Base-by-base conservation (phyloP, 2,888 invertebrate species). In the Caenorhabditis sulstoni region DNA sequence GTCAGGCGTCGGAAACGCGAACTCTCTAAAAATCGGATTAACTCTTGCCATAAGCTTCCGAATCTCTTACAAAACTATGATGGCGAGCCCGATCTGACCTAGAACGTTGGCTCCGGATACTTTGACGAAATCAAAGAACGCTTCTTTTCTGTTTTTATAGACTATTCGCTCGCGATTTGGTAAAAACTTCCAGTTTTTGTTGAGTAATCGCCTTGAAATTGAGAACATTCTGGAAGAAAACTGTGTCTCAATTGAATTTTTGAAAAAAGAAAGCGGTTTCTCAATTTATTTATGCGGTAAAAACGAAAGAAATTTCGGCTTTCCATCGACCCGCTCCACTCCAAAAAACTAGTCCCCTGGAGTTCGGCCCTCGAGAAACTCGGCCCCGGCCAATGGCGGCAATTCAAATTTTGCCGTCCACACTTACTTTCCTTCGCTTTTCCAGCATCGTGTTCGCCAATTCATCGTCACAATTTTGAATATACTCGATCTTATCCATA, bases 1-100 rank as follows among this genome's bases (percentile, higher is more conserved):
- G 45, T 86, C 86, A 8, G 86, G 85, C 29, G 85, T 85, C 9
- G 86, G 86, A 62, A 85, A 85, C n/a, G 80, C 86, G 57, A 86
- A 85, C 68, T 86, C 86, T 61, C 86, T 86, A 61, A 66, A 85
- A 78, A 18, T 1, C 39, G n/a, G n/a, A n/a, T n/a, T n/a, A n/a
- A n/a, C n/a, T n/a, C 59, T 22, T 12, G 14, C 3, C 8, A n/a
- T 23, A 18, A 16, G 14, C 22, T 58, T 47, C 29, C 20, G 0
- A 23, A 3, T 41, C 11, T 66, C 85, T 80, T 47, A 84, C 85
- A 79, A 57, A 53, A 85, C 37, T 23, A 83, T 37, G 11, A 82
- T 53, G 2, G 84, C 85, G 11, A 82, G 55, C 23, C 82, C 81
- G n/a, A 85, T 53, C 50, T 81, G 82, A 75, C 74, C 71, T 20